Evolutionary conservation across 1,140 invertebrate species (phyloP), one percentile per base, ranked within the genome.

Genomic region (Wiebesia pumilae): DNA sequence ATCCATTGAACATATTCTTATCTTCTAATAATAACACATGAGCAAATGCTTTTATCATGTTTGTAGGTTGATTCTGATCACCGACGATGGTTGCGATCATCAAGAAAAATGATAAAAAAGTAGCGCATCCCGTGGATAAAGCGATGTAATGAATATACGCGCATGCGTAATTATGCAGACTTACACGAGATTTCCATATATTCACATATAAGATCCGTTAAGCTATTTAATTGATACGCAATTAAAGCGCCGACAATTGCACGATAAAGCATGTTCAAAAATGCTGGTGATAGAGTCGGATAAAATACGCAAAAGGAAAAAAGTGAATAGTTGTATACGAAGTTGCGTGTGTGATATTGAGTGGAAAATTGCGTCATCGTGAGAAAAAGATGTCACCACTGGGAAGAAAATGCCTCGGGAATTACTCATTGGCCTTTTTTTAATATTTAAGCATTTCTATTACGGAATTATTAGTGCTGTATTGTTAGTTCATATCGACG

Each of bases 111-210:
- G 16, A 69, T 24, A 38, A 21, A 24, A 38, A 71, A 24, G 69
- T 35, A 30, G 69, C 7, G 33, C 16, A 24, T 6, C 30, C 7
- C 19, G 33, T 14, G 3, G 24, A 62, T 40, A 7, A 62, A 0
- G 40, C n/a, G 43, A 75, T 43, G 62, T 83, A 83, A 83, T 75
- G 69, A 71, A 73, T 83, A 75, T 83, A 58, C 27, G 43, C 69
- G 69, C 51, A 51, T 27, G 69, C 71, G 33, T 75, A 83, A 83
- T 83, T 35, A n/a, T 27, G 33, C 33, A 47, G 14, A 9, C 30
- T 24, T 3, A 78, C n/a, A 69, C 30, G 30, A 69, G n/a, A 10
- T 14, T 71, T 24, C 21, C n/a, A 7, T n/a, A 43, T 43, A 75
- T 75, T 43, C 35, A n/a, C 24, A 12, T 75, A 75, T 43, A 75